Percentiles rank a stretch among this genome's conserved stretches.
Conservation (phyloP, 2,888 invertebrate genomes). For the Acrobasis consociella region DNA sequence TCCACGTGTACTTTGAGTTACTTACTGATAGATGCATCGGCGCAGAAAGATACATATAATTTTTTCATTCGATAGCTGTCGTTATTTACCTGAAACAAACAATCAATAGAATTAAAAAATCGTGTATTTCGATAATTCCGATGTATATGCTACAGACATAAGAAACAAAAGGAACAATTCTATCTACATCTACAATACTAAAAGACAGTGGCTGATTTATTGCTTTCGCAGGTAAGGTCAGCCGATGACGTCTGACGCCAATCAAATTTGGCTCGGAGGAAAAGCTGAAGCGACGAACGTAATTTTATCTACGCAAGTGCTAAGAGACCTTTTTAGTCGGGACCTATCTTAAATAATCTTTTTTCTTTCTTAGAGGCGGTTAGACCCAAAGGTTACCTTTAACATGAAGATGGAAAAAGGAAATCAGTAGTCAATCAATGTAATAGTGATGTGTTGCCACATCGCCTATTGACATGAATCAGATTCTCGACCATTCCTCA, state of each 20-base stretch:
- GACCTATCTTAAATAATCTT: background rate
- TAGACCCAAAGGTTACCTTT: too few relatives aligned
- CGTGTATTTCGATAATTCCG: too few relatives aligned
- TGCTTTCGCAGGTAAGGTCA: constrained; percentile 6
- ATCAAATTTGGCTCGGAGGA: constrained; percentile 8
- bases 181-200: too few relatives aligned
- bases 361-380: background rate
- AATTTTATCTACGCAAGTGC: constrained; percentile 10
- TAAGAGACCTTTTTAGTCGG: background rate
- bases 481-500: too few relatives aligned
- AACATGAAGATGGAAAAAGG: too few relatives aligned
- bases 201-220: constrained; percentile 1
- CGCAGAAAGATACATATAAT: too few relatives aligned
- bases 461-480: too few relatives aligned
- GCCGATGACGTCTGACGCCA: constrained; percentile 11
- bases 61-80: too few relatives aligned
- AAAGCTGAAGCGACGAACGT: background rate
- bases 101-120: background rate
- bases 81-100: constrained; percentile 7
- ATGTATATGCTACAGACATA: too few relatives aligned
- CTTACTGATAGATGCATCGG: background rate
- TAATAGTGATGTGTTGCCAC: too few relatives aligned
- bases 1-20: background rate
- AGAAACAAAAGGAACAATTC: background rate
- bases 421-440: too few relatives aligned